Percentiles rank a stretch among this genome's conserved stretches.
Evolutionary conservation across 2,888 invertebrate genomes (phyloP).

Genomic region (Ectemnius lituratus): DNA sequence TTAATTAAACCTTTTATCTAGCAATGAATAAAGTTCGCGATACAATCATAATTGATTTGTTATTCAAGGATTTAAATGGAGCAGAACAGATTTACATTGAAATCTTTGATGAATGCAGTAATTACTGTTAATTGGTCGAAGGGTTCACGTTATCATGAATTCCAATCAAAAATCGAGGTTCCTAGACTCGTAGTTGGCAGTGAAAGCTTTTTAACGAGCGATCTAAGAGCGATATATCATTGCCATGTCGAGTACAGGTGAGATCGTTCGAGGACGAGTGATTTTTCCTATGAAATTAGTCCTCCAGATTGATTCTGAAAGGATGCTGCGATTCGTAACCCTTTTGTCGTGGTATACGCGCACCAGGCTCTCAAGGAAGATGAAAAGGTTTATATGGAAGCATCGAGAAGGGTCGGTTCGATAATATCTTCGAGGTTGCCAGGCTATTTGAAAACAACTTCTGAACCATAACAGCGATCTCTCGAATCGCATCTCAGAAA

Average conservation of each 20-base stretch:
- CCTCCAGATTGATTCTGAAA: conserved; percentile 32
- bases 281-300: conserved; percentile 41
- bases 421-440: conserved; percentile 43
- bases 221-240: no score
- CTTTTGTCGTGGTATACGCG: conserved; percentile 33
- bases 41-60: conserved; percentile 16
- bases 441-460: conserved; percentile 58
- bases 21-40: no score
- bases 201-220: no score
- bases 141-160: no score
- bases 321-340: conserved; percentile 33
- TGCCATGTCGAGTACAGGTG: neutral
- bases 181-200: no score
- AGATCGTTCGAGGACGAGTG: conserved; percentile 12
- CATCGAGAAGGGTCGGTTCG: conserved; percentile 12
- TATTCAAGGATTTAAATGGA: conserved; percentile 13
- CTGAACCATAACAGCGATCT: conserved; percentile 29
- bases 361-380: conserved; percentile 40
- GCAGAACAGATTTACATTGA: no score
- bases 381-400: conserved; percentile 48
- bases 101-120: no score
- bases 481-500: conserved; percentile 22
- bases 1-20: no score
- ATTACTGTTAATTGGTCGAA: no score
- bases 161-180: no score